A percentile compares a stretch with the other conserved stretches of the same genome.
Conservation (phyloP, 2,113 vertebrate species). For the Pristiophorus japonicus region DNA sequence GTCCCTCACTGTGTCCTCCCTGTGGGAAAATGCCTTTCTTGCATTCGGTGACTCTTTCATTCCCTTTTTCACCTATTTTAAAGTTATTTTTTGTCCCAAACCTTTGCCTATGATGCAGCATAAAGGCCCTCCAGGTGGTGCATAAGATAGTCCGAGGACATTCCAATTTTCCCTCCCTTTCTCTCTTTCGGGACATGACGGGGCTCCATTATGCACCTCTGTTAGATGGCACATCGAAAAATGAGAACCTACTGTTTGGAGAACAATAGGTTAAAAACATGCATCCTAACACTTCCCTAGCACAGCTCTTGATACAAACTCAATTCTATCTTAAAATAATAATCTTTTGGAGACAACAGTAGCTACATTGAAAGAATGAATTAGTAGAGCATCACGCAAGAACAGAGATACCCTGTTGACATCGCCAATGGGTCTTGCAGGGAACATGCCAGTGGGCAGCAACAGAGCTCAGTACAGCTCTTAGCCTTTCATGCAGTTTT, state of each 20-base stretch:
- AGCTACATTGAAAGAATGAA: neutral
- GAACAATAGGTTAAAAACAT: neutral
- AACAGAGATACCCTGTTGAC: neutral
- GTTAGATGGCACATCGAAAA: neutral
- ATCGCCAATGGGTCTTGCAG: neutral
- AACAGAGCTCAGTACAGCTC: neutral
- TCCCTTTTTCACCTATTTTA: neutral
- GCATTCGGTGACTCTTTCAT: neutral
- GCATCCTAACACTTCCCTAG: neutral
- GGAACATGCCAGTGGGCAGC: neutral
- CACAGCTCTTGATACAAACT: neutral
- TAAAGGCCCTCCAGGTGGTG: neutral
- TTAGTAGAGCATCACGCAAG: neutral
- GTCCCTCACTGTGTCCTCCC: neutral
- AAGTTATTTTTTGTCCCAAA: neutral
- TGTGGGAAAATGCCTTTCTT: neutral
- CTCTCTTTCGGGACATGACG: neutral
- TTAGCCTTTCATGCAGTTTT: neutral
- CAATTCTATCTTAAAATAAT: neutral
- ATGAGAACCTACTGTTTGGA: neutral
- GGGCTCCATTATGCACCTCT: no score
- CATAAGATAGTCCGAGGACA: neutral
- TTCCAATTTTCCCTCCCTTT: neutral
- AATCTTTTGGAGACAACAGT: neutral
- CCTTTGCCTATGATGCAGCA: neutral